These are phyloP conservation scores for Rhinopomastus cyanomelas DNA, from an alignment of 2,113 vertebrate species.

Conservation along the genomic window DNA sequence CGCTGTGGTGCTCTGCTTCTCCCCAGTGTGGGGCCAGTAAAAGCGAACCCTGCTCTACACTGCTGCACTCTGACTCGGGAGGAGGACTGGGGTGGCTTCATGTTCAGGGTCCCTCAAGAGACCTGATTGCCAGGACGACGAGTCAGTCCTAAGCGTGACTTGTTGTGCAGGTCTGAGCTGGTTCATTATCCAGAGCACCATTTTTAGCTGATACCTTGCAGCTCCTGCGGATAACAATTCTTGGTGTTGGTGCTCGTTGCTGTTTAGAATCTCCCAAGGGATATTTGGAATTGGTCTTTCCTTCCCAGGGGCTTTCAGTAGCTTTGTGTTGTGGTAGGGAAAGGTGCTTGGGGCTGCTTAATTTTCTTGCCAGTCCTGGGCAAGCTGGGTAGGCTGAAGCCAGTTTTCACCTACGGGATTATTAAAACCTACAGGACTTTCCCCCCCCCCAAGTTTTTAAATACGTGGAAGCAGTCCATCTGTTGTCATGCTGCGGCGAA, in stretches of 20 bases:
- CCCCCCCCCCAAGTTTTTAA: slow-evolving; percentile 14
- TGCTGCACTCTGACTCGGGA: background rate
- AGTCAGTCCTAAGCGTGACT: background rate
- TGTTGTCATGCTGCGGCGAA: slow-evolving; percentile 38
- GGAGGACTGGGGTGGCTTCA: background rate
- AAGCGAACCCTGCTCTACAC: background rate
- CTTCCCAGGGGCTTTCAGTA: background rate
- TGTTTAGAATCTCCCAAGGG: background rate
- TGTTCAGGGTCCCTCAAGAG: background rate
- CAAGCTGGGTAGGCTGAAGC: background rate
- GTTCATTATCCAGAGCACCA: background rate
- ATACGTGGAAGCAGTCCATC: slow-evolving; percentile 40
- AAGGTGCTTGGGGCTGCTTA: background rate
- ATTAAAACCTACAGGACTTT: slow-evolving; percentile 26
- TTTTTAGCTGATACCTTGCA: background rate
- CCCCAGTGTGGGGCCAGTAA: background rate
- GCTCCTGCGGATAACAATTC: background rate
- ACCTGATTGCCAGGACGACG: background rate
- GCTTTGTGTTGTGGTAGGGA: background rate
- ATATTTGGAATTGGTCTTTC: background rate
- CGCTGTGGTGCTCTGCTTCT: background rate
- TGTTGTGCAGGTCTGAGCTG: background rate
- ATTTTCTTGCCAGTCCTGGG: background rate
- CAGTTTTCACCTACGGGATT: background rate
- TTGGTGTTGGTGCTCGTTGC: background rate